Percentiles rank a stretch among this genome's conserved stretches.
Conservation (phyloP, 2,797 vertebrate species). For the Balearica regulorum region DNA sequence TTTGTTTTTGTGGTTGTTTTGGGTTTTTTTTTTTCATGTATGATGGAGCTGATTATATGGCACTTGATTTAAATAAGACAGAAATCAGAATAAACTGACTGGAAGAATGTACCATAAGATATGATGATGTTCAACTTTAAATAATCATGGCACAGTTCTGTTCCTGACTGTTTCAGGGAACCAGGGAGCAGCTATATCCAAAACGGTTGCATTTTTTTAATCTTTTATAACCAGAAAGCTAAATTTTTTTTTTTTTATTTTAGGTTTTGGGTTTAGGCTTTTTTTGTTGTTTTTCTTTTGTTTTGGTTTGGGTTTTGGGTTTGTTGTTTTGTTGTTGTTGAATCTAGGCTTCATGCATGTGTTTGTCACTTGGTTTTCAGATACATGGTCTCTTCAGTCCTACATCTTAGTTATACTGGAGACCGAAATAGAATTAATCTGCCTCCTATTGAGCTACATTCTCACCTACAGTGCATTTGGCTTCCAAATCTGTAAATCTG, state of each 20-base stretch:
- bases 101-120: neutral
- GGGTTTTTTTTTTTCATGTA: neutral
- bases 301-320: neutral
- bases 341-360: neutral
- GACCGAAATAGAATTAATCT: neutral
- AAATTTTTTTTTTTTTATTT: neutral
- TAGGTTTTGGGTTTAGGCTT: neutral
- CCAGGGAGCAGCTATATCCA: neutral
- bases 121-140: neutral
- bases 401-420: neutral
- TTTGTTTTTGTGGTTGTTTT: neutral
- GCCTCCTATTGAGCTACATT: neutral
- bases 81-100: neutral
- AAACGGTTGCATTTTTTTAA: neutral
- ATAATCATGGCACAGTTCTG: neutral
- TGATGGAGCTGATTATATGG: neutral
- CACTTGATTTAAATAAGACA: neutral
- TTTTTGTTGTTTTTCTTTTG: neutral
- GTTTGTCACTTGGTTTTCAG: neutral
- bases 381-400: neutral
- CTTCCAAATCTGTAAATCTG: neutral
- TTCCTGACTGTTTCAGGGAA: neutral
- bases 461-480: neutral
- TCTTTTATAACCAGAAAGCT: neutral
- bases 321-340: neutral